Percentiles rank a stretch among this genome's conserved stretches.
Evolutionary conservation across 1,140 invertebrate genomes (phyloP).

Genomic region (Conopomorpha cramerella): DNA sequence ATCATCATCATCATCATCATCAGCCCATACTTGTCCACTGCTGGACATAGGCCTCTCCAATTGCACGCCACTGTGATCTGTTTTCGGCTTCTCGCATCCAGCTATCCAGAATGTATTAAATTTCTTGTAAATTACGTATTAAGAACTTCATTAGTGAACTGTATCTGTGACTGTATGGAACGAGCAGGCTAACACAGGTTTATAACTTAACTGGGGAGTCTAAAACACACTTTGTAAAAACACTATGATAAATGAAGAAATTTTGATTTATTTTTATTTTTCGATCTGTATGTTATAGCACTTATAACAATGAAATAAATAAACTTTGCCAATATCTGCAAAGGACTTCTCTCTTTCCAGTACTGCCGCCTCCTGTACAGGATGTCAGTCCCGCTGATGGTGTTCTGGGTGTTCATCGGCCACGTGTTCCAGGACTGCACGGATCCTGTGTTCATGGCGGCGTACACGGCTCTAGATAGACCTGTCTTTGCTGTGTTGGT

Average conservation of each 20-base stretch:
- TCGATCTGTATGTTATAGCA: no score
- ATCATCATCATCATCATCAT: background rate
- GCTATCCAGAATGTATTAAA: background rate
- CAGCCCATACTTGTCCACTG: background rate
- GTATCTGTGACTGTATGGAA: no score
- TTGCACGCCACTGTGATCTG: background rate
- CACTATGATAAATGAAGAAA: no score
- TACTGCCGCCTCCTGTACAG: constrained; percentile 11
- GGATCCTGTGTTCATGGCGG: constrained; percentile 2
- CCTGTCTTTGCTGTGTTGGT: constrained; percentile 11
- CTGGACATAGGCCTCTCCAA: background rate
- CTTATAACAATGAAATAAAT: no score
- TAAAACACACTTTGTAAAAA: no score
- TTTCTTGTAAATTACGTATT: background rate
- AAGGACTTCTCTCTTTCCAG: constrained; percentile 6
- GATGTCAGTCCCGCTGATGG: constrained; percentile 6
- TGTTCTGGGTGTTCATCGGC: constrained; percentile 13
- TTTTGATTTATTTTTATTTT: background rate
- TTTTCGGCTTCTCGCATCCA: background rate
- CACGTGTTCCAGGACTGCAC: constrained; percentile 7
- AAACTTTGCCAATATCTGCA: no score
- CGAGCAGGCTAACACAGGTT: no score
- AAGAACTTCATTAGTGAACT: no score
- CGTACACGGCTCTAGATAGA: constrained; percentile 17
- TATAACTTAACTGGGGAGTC: no score